Conservation (phyloP, 2,113 vertebrate genomes). For the Pangasianodon gigas region DNA sequence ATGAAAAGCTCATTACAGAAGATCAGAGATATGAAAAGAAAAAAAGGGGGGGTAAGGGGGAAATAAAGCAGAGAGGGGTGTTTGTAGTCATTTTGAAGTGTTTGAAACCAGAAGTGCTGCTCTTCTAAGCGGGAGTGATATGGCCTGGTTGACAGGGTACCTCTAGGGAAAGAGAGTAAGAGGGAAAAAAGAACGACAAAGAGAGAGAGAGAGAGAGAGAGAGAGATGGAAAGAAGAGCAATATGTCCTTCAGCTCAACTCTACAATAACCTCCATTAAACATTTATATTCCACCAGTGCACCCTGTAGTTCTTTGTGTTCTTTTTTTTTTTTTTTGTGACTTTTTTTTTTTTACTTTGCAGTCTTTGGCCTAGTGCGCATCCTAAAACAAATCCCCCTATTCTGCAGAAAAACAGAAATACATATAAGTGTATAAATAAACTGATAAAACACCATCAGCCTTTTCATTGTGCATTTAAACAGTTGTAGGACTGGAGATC, state of each 20-base stretch:
- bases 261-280: slow-evolving; percentile 47
- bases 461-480: slow-evolving; percentile 49
- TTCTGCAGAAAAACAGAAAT: slow-evolving; percentile 48
- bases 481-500: slow-evolving; percentile 57
- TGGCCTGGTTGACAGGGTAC: slow-evolving; percentile 28
- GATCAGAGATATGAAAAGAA: not conserved
- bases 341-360: slow-evolving; percentile 3
- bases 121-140: not conserved
- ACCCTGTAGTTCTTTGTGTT: slow-evolving; percentile 11
- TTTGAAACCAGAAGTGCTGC: slow-evolving; percentile 27
- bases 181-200: too few species aligned
- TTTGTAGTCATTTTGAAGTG: slow-evolving; percentile 29
- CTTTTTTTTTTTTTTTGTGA: not conserved
- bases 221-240: not conserved
- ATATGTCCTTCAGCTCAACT: slow-evolving; percentile 30
- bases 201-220: not conserved
- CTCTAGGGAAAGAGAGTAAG: slow-evolving; percentile 30
- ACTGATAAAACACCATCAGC: slow-evolving; percentile 47
- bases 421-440: slow-evolving; percentile 58
- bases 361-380: not conserved
- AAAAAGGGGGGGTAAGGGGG: not conserved
- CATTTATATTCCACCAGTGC: slow-evolving; percentile 44
- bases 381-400: slow-evolving; percentile 13
- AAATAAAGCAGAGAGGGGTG: not conserved
- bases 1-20: not conserved